Conservation (phyloP, 2,888 invertebrate genomes). For the Mechanitis mazaeus region DNA sequence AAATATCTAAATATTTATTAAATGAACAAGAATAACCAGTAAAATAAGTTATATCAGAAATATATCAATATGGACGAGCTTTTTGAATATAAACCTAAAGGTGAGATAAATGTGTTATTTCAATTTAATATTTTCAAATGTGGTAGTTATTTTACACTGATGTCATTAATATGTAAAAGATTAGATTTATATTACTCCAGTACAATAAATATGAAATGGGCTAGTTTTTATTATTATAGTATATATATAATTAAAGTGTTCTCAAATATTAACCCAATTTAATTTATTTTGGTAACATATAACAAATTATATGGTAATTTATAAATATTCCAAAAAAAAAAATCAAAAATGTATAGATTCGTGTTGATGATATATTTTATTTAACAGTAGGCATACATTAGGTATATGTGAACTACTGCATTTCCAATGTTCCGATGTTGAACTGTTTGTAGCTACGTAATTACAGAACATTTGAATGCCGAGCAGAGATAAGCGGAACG, state of each 20-base stretch:
- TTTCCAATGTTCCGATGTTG: conserved; percentile 6
- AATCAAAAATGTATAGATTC: too few relatives aligned
- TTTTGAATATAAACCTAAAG: conserved; percentile 22
- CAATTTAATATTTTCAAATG: background rate
- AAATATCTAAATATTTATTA: too few relatives aligned
- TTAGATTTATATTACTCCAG: too few relatives aligned
- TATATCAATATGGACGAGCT: conserved; percentile 17
- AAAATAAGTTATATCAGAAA: background rate
- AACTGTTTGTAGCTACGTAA: conserved; percentile 14
- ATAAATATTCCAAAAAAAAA: too few relatives aligned
- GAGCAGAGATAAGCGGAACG: conserved; percentile 14
- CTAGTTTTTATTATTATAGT: too few relatives aligned
- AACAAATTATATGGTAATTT: too few relatives aligned
- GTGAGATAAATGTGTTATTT: conserved; percentile 7
- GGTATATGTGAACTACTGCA: conserved; percentile 3
- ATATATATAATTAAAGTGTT: too few relatives aligned
- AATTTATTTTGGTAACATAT: background rate
- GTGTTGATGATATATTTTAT: too few relatives aligned
- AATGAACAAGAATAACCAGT: background rate
- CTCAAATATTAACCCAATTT: background rate
- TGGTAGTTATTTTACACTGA: background rate
- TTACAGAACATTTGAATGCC: conserved; percentile 15
- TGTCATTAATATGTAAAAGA: too few relatives aligned
- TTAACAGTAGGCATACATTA: too few relatives aligned
- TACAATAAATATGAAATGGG: too few relatives aligned